A percentile compares a stretch with the other conserved stretches of the same genome.
Evolutionary conservation across 2,888 invertebrate species (phyloP).

Genomic region (Drosophila affinis): DNA sequence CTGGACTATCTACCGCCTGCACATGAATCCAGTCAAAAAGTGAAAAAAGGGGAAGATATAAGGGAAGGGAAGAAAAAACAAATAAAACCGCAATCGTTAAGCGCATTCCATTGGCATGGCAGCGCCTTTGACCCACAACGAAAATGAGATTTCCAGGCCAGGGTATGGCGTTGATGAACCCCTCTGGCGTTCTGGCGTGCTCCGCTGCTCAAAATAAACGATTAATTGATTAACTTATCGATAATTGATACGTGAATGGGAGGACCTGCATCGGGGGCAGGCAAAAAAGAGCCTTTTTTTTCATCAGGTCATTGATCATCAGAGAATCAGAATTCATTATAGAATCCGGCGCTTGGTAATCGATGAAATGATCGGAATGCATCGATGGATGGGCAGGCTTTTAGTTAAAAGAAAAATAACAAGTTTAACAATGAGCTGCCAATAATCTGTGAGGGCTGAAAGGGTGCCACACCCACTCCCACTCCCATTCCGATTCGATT

Average conservation of each 20-base stretch:
- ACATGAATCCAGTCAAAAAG: constrained; percentile 4
- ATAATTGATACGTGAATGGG: constrained; percentile 8
- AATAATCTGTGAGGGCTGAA: background rate
- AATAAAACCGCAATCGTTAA: constrained; percentile 5
- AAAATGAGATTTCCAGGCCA: constrained; percentile 22
- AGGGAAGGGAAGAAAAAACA: background rate
- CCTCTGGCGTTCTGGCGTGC: background rate
- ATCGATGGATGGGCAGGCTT: background rate
- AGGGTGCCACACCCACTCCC: no score
- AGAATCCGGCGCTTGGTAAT: background rate
- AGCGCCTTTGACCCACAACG: constrained; percentile 18
- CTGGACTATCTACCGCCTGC: background rate
- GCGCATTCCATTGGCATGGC: constrained; percentile 7
- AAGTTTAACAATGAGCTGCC: background rate
- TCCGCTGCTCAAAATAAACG: constrained; percentile 9
- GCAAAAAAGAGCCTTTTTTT: no score
- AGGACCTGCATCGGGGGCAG: background rate
- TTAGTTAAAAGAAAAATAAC: background rate
- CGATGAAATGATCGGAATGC: background rate
- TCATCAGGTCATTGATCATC: background rate
- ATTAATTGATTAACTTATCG: constrained; percentile 37
- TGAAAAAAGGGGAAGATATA: constrained; percentile 3
- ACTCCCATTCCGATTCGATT: no score
- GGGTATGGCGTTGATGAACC: constrained; percentile 10
- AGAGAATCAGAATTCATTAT: background rate